These are phyloP conservation scores for Erithacus rubecula DNA, from an alignment of 2,797 vertebrate genomes.

Conservation along the genomic window DNA sequence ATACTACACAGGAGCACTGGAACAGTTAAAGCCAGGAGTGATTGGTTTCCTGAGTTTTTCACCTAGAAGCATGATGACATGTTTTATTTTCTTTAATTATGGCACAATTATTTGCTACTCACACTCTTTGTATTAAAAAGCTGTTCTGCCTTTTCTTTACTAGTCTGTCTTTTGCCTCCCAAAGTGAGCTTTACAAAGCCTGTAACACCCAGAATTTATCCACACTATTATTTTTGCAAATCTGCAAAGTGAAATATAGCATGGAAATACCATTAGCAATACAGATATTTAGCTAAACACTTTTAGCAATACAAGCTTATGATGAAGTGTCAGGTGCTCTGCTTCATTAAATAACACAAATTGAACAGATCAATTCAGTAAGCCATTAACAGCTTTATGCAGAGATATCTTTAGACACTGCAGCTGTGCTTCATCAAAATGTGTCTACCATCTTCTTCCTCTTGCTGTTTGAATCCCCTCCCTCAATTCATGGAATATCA, in stretches of 20 bases:
- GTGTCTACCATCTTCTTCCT: background rate
- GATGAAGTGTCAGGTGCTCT: background rate
- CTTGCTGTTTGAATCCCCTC: background rate
- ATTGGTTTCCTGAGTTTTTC: slow-evolving; percentile 79
- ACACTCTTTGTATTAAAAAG: slow-evolving; percentile 70
- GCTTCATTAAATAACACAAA: background rate
- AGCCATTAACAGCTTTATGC: background rate
- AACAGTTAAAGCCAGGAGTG: slow-evolving; percentile 80
- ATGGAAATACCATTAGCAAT: background rate
- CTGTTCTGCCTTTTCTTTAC: slow-evolving; percentile 76
- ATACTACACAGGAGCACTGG: slow-evolving; percentile 50
- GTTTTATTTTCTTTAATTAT: slow-evolving; percentile 87
- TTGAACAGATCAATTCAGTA: background rate
- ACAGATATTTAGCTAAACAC: background rate
- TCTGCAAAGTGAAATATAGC: background rate
- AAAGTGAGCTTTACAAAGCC: background rate
- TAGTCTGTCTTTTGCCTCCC: slow-evolving; percentile 63
- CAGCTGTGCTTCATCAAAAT: background rate
- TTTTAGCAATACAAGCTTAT: background rate
- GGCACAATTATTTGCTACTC: slow-evolving; percentile 80
- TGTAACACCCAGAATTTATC: slow-evolving; percentile 31
- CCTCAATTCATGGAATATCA: background rate
- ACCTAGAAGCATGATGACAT: slow-evolving; percentile 75
- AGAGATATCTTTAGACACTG: background rate
- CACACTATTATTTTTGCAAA: slow-evolving; percentile 7